phyloP scores from a whole-genome alignment of 2,113 vertebrate species.

The Mustelus asterias region DNA sequence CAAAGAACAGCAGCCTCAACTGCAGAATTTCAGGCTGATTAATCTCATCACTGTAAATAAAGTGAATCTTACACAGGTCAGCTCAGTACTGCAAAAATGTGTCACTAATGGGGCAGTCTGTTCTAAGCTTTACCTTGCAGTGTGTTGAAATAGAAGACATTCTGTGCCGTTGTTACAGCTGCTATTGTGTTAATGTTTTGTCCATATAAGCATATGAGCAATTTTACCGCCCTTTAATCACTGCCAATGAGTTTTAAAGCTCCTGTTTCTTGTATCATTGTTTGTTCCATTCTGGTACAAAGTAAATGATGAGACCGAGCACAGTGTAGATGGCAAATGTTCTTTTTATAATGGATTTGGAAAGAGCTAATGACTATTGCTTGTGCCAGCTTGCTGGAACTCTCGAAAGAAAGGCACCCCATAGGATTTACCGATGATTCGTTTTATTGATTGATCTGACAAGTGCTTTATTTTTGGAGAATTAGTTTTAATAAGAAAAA shows the following conservation, averaged over 20 bases:
- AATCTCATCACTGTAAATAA: not conserved
- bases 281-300: not conserved
- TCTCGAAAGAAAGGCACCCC: not conserved
- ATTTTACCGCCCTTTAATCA: not conserved
- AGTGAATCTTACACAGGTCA: not conserved
- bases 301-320: not conserved
- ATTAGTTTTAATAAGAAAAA: constrained; percentile 27
- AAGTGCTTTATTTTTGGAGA: constrained; percentile 3
- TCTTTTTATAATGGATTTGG: constrained; percentile 3
- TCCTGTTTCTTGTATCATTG: not conserved
- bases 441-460: constrained; percentile 36
- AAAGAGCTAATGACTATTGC: not conserved
- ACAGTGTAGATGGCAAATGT: not conserved
- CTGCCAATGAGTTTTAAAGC: not conserved
- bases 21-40: not conserved
- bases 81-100: not conserved
- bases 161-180: not conserved
- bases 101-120: not conserved
- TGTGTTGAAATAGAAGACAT: not conserved
- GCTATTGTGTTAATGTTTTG: not conserved
- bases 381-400: not conserved
- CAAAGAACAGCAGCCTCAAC: not conserved
- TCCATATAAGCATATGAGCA: not conserved
- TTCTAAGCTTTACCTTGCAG: not conserved
- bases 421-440: constrained; percentile 30